Percentiles rank a stretch among this genome's conserved stretches.
These are phyloP conservation scores for Orchesella cincta DNA, from an alignment of 1,140 invertebrate genomes.

Conservation along the genomic window DNA sequence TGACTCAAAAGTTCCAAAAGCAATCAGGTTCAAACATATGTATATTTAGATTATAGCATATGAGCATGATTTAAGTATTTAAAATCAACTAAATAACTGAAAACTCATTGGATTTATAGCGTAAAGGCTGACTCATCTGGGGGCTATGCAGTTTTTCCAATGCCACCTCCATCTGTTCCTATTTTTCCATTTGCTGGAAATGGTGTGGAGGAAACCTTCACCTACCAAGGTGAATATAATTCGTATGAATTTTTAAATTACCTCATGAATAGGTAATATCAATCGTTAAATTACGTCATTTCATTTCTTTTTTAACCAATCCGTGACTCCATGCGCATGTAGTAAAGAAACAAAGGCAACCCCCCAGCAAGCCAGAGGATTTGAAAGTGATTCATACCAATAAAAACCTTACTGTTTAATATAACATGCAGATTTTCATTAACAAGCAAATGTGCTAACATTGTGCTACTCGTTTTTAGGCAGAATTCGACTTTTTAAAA, in stretches of 20 bases:
- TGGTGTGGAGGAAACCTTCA: conserved; percentile 15
- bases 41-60: not conserved
- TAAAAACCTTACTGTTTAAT: no score
- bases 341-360: not conserved
- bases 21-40: not conserved
- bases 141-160: not conserved
- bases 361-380: not conserved
- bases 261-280: not conserved
- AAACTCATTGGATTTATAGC: not conserved
- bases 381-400: no score
- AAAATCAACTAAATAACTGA: not conserved
- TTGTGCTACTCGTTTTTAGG: no score
- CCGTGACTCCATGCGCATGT: no score
- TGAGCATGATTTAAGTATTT: not conserved
- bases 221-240: not conserved
- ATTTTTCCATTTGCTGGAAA: not conserved
- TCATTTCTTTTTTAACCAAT: no score
- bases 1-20: not conserved
- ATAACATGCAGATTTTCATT: not conserved
- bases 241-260: no score
- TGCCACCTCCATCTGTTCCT: not conserved
- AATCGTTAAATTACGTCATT: not conserved
- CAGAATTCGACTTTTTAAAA: no score
- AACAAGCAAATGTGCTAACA: no score
- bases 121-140: not conserved